Conservation (phyloP, 2,888 invertebrate genomes). For the Pseudococcus longispinus region DNA sequence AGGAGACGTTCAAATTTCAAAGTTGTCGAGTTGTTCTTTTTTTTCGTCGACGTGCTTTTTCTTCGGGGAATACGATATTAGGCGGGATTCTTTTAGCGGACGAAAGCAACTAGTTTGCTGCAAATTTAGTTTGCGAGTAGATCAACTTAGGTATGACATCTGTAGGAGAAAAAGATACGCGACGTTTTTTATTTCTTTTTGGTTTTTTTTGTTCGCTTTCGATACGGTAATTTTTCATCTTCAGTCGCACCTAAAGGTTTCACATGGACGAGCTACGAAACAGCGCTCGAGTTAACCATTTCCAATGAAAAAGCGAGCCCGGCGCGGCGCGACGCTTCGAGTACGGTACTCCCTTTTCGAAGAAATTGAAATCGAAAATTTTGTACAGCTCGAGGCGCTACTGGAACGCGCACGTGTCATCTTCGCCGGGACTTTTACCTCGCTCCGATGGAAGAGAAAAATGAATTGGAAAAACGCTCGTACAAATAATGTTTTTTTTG, state of each 20-base stretch:
- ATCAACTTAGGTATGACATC: neutral
- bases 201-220: neutral
- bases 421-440: neutral
- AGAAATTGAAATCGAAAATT: neutral
- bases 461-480: neutral
- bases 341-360: neutral
- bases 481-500: neutral
- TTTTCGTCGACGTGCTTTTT: neutral
- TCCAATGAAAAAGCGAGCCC: neutral
- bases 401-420: neutral
- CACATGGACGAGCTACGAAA: neutral
- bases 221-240: neutral
- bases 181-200: neutral
- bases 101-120: neutral
- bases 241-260: neutral
- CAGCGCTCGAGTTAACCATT: neutral
- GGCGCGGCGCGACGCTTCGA: no score
- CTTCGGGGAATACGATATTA: neutral
- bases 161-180: neutral
- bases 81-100: neutral
- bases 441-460: neutral
- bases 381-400: neutral
- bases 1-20: neutral
- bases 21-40: neutral
- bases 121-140: neutral